Percentiles rank a stretch among this genome's conserved stretches.
phyloP scores from a whole-genome alignment of 2,888 invertebrate species.

The Drosophila emarginata region DNA sequence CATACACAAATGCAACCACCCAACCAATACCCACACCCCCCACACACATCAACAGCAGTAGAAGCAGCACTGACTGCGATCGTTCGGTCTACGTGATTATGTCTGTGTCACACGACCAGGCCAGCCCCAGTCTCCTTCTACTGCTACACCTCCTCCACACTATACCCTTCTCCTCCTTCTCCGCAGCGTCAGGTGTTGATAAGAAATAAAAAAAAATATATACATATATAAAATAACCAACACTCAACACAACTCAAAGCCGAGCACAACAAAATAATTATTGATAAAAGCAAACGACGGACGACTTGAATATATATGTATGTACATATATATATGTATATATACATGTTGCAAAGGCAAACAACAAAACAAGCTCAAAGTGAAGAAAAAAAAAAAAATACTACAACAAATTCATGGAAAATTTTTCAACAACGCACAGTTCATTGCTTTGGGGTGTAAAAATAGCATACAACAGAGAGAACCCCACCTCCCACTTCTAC shows the following conservation, averaged over 20 bases:
- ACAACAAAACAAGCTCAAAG: slow-evolving; percentile 38
- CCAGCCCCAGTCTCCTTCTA: slow-evolving; percentile 17
- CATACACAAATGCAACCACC: background rate
- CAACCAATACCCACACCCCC: no score
- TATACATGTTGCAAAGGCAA: slow-evolving; percentile 51
- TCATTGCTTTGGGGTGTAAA: slow-evolving; percentile 54
- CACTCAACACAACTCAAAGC: slow-evolving; percentile 56
- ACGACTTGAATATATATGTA: slow-evolving; percentile 7
- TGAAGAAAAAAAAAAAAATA: slow-evolving; percentile 34
- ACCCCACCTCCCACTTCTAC: background rate
- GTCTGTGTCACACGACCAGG: slow-evolving; percentile 72
- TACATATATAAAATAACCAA: slow-evolving; percentile 33
- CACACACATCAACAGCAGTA: background rate
- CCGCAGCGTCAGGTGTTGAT: slow-evolving; percentile 52
- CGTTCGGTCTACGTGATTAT: slow-evolving; percentile 68
- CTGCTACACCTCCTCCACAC: background rate
- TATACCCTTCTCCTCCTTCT: background rate
- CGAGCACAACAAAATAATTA: slow-evolving; percentile 76
- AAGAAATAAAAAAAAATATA: slow-evolving; percentile 36
- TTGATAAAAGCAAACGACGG: slow-evolving; percentile 64
- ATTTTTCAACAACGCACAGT: slow-evolving; percentile 72
- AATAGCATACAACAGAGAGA: slow-evolving; percentile 43
- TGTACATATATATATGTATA: background rate
- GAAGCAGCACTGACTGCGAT: background rate
- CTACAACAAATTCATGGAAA: slow-evolving; percentile 71